Evolutionary conservation across 1,140 invertebrate species (phyloP).

Genomic region (Cyphomyrmex costatus): DNA sequence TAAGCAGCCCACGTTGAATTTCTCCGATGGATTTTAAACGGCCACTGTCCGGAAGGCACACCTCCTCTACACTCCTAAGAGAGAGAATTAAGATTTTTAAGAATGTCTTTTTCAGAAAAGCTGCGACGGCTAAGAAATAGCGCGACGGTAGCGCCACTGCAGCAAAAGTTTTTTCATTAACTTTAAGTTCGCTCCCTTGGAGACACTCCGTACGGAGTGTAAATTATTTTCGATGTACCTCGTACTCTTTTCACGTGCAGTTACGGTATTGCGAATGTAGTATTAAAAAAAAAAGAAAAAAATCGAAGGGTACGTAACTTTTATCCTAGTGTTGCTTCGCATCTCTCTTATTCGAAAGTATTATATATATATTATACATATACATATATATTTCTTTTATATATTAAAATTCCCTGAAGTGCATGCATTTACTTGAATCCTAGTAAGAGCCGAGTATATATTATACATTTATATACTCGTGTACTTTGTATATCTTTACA

Average conservation of each 20-base stretch:
- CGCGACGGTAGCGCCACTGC: constrained; percentile 53
- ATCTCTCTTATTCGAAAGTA: constrained; percentile 79
- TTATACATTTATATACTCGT: constrained; percentile 79
- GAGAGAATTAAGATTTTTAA: constrained; percentile 71
- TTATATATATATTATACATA: constrained; percentile 71
- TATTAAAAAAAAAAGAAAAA: constrained; percentile 70
- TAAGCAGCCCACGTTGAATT: constrained; percentile 5
- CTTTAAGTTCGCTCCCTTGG: constrained; percentile 44
- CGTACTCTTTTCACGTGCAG: constrained; percentile 55
- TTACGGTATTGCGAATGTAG: constrained; percentile 57
- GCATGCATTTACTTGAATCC: constrained; percentile 82
- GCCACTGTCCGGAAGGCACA: background rate
- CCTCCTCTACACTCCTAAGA: background rate
- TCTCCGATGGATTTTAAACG: constrained; percentile 12
- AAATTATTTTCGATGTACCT: constrained; percentile 63
- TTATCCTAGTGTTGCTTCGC: constrained; percentile 85
- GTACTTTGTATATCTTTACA: constrained; percentile 74
- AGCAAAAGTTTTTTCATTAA: constrained; percentile 61
- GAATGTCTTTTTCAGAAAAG: constrained; percentile 76
- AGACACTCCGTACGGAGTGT: constrained; percentile 57
- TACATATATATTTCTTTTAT: constrained; percentile 67
- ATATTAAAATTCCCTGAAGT: constrained; percentile 67
- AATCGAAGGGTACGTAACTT: constrained; percentile 83
- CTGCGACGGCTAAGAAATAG: constrained; percentile 61
- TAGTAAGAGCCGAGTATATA: constrained; percentile 79